These are phyloP conservation scores for Bimastos eiseni DNA, from an alignment of 2,888 invertebrate genomes.

Conservation along the genomic window DNA sequence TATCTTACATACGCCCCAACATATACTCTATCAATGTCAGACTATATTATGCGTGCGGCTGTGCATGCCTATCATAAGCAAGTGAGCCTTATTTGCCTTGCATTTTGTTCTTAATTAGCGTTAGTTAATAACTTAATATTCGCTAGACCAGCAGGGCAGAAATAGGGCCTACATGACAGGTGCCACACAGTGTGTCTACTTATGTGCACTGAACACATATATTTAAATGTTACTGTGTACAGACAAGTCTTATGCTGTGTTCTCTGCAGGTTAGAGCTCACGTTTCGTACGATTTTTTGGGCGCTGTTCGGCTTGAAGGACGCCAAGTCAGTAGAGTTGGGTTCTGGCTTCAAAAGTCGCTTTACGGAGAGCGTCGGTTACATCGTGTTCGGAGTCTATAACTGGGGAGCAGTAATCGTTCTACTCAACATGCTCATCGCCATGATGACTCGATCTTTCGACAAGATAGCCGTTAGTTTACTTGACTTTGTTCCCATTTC, in stretches of 20 bases:
- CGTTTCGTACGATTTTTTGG: constrained; percentile 61
- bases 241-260: not conserved
- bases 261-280: constrained; percentile 50
- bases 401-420: constrained; percentile 45
- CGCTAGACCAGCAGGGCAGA: too few species aligned
- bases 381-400: constrained; percentile 44
- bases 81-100: too few species aligned
- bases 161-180: too few species aligned
- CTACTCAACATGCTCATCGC: constrained; percentile 70
- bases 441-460: constrained; percentile 74
- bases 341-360: constrained; percentile 38
- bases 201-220: too few species aligned
- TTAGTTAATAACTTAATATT: too few species aligned
- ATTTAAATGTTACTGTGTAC: too few species aligned
- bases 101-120: too few species aligned
- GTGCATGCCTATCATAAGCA: too few species aligned
- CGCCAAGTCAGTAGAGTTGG: constrained; percentile 38
- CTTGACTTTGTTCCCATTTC: not conserved
- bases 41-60: too few species aligned
- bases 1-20: too few species aligned
- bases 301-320: constrained; percentile 60
- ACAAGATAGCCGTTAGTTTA: constrained; percentile 65
- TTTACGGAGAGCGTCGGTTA: constrained; percentile 46
- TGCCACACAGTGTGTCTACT: too few species aligned
- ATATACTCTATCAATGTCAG: too few species aligned